These are phyloP conservation scores for Eumacrocentrus americanus DNA, from an alignment of 2,888 invertebrate genomes.

Conservation along the genomic window DNA sequence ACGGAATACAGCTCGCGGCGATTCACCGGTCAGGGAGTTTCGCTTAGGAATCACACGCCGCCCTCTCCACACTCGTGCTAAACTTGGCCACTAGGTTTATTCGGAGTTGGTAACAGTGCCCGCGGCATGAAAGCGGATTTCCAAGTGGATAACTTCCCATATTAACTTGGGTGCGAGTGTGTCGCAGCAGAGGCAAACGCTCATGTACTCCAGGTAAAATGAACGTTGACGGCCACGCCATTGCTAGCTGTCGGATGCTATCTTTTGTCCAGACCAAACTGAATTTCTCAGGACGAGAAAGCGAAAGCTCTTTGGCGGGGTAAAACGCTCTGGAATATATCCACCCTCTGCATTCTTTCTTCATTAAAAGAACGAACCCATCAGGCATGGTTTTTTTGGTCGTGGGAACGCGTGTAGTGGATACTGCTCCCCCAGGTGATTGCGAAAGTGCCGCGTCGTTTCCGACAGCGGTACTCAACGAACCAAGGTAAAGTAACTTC, in stretches of 20 bases:
- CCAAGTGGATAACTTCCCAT: conserved; percentile 57
- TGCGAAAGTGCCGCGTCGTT: not conserved
- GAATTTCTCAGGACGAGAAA: not conserved
- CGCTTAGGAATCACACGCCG: not conserved
- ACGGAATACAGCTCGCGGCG: conserved; percentile 12
- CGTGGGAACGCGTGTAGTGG: not conserved
- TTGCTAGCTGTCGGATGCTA: not conserved
- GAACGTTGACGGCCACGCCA: not conserved
- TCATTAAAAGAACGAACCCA: not conserved
- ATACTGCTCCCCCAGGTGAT: not conserved
- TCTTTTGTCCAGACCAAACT: not conserved
- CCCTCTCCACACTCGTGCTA: conserved; percentile 12
- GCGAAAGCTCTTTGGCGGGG: not conserved
- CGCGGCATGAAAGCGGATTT: conserved; percentile 50
- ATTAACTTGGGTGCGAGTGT: conserved; percentile 41
- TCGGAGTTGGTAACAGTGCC: conserved; percentile 38
- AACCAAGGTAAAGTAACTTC: not conserved
- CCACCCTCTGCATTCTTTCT: not conserved
- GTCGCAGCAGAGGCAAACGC: not conserved
- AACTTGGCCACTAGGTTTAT: conserved; percentile 35
- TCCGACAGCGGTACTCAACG: not conserved
- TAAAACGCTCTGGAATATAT: too few species aligned
- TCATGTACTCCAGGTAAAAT: not conserved
- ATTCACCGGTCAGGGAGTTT: conserved; percentile 9
- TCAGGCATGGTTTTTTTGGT: not conserved